phyloP scores from a whole-genome alignment of 92 coral and sea anemone genomes.

The Metridium senile region DNA sequence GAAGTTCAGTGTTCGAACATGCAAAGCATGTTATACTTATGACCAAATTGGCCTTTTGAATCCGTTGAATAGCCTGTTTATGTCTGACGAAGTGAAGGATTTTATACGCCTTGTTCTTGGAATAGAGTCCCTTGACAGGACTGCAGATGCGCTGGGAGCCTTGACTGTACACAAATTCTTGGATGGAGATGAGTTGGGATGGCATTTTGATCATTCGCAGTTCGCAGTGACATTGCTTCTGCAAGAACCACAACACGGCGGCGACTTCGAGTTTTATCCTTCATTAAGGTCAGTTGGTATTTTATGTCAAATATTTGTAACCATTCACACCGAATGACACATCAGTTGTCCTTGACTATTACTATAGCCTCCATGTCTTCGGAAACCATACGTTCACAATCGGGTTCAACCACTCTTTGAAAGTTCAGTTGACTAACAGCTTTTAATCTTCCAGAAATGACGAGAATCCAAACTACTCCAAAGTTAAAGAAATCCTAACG shows the following conservation, averaged over 20 bases:
- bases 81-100: constrained; percentile 38
- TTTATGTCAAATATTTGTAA: too few relatives aligned
- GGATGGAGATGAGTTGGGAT: constrained; percentile 41
- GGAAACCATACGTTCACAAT: too few relatives aligned
- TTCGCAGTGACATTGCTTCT: constrained; percentile 62
- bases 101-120: constrained; percentile 33
- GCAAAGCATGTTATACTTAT: constrained; percentile 44
- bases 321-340: too few relatives aligned
- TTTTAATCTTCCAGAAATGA: constrained; percentile 45
- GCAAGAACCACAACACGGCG: constrained; percentile 53
- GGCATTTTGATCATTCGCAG: constrained; percentile 66
- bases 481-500: constrained; percentile 24
- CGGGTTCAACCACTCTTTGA: too few relatives aligned
- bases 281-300: constrained; percentile 8
- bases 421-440: too few relatives aligned
- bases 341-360: too few relatives aligned
- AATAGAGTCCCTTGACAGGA: constrained; percentile 38
- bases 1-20: constrained; percentile 26
- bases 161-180: constrained; percentile 39
- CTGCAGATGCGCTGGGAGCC: constrained; percentile 56
- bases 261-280: constrained; percentile 37
- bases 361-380: too few relatives aligned
- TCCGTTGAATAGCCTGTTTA: constrained; percentile 34
- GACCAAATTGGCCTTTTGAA: constrained; percentile 42
- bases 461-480: constrained; percentile 39